phyloP scores from a whole-genome alignment of 2,888 invertebrate species.

The Chrysodeixis includens region DNA sequence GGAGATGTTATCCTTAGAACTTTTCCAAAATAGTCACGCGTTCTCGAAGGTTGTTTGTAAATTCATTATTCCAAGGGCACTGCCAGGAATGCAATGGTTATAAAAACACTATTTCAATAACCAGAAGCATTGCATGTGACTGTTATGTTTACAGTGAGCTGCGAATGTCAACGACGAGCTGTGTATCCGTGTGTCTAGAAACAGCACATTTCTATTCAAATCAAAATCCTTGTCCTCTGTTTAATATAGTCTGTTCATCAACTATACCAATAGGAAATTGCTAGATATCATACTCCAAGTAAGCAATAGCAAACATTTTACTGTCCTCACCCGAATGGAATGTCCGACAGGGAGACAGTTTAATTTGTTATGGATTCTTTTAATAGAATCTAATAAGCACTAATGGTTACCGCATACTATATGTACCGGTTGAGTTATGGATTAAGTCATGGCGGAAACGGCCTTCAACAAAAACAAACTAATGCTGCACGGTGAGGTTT shows the following conservation, averaged over 20 bases:
- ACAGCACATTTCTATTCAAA: conserved; percentile 62
- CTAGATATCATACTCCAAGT: conserved; percentile 53
- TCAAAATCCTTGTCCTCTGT: conserved; percentile 67
- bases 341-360: conserved; percentile 50
- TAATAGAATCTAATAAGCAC: conserved; percentile 63
- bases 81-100: conserved; percentile 51
- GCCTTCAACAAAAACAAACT: conserved; percentile 80
- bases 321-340: conserved; percentile 51
- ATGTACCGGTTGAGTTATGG: conserved; percentile 64
- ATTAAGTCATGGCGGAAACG: conserved; percentile 79
- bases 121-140: conserved; percentile 27
- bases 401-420: conserved; percentile 59
- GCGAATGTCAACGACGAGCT: conserved; percentile 48
- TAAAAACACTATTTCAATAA: conserved; percentile 50
- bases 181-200: conserved; percentile 39
- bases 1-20: conserved; percentile 62
- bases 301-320: conserved; percentile 51
- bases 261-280: conserved; percentile 58
- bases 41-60: conserved; percentile 57
- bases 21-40: conserved; percentile 53
- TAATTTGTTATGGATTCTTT: conserved; percentile 54
- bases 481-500: conserved; percentile 74
- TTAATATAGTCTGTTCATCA: conserved; percentile 67
- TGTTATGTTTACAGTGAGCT: conserved; percentile 45
- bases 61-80: conserved; percentile 62